Base-by-base conservation (phyloP, 2,888 invertebrate species). In the Platycnemis pennipes region DNA sequence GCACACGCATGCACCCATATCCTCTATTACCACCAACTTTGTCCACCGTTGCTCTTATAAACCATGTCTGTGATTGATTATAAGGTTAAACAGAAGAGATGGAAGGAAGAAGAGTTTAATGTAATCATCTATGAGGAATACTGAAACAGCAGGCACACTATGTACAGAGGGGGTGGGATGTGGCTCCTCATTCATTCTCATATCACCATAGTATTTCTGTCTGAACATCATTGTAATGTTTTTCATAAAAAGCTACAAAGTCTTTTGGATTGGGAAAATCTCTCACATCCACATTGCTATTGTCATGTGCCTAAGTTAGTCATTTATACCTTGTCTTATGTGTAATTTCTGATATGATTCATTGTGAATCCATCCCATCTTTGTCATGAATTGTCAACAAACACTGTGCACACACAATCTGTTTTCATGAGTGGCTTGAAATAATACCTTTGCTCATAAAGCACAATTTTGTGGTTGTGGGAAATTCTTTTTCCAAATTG, bases 381-480 rank as follows among this genome's bases (percentile, higher is more conserved):
- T 44, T 69, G 89, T 69, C 69, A 63, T 91, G 77, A 37, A 77
- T 37, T 5, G 44, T 69, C 31, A 69, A 56, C 91, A 69, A 63
- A 63, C 63, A 45, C 44, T 63, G 91, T 91, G 91, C 91, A 69
- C 91, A 63, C 44, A n/a, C 42, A 26, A 63, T 91, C 63, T 56
- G 56, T 69, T 91, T 26, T 91, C 44, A 63, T n/a, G 44, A 91
- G 63, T 91, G 91, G 63, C 63, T 31, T 37, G 63, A 89, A 89
- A 56, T 89, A 56, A 56, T 89, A 56, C 63, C 63, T 63, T 89
- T 89, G 63, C 63, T 63, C 56, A 44, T 63, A 91, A 63, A 69
- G 63, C 91, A 91, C 91, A 91, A 91, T 69, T 91, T 91, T 63
- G 91, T 91, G 91, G 91, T 56, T 91, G 91, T 69, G 69, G 91